Evolutionary conservation across 2,113 vertebrate genomes (phyloP).

Genomic region (Delphinapterus leucas): DNA sequence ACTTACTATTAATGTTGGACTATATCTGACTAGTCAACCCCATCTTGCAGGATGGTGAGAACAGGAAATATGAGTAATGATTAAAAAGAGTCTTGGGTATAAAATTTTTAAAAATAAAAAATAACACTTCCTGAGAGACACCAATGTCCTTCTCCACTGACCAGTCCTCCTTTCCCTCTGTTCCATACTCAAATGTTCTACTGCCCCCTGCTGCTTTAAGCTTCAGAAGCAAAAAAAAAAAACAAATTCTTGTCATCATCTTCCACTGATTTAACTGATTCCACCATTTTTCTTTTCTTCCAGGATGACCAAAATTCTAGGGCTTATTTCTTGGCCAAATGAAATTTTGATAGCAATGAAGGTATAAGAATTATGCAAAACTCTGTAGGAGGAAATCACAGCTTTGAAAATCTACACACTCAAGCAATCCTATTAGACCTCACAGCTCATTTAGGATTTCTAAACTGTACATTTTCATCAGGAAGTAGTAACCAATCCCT

Average conservation of each 20-base stretch:
- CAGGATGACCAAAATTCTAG: background rate
- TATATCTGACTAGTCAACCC: background rate
- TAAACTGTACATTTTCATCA: constrained; percentile 5
- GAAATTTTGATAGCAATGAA: background rate
- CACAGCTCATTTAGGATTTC: background rate
- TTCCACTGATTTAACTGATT: background rate
- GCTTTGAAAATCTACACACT: background rate
- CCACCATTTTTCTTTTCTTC: background rate
- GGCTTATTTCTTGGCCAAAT: background rate
- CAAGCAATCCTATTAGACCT: background rate
- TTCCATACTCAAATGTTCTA: constrained; percentile 38
- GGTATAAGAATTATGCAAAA: background rate
- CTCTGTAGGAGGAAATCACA: background rate
- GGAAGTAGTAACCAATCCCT: background rate
- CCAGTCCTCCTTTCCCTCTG: background rate
- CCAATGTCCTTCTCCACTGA: background rate
- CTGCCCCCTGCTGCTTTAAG: constrained; percentile 71
- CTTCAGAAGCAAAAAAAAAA: background rate
- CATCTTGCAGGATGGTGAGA: background rate
- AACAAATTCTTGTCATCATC: background rate
- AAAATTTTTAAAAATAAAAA: background rate
- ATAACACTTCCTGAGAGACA: background rate
- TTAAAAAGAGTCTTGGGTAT: background rate
- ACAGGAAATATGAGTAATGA: background rate
- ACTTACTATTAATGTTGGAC: background rate